Evolutionary conservation across 2,888 invertebrate genomes (phyloP).

Genomic region (Lydus trimaculatus): DNA sequence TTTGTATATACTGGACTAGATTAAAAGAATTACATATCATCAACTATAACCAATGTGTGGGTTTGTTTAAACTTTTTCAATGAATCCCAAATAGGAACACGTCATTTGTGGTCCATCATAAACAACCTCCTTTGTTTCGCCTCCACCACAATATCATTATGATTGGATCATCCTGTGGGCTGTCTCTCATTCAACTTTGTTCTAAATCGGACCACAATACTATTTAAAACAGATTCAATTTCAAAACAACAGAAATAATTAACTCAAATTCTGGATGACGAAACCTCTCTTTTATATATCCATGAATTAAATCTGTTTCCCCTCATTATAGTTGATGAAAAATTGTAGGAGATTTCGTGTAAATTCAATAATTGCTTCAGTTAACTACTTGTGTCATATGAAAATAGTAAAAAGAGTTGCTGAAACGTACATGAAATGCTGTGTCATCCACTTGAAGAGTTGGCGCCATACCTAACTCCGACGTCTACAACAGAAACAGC

Average conservation of each 20-base stretch:
- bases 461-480: slow-evolving; percentile 36
- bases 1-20: not conserved
- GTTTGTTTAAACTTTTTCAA: slow-evolving; percentile 49
- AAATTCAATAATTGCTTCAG: not conserved
- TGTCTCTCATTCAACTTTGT: not conserved
- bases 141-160: slow-evolving; percentile 39
- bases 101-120: slow-evolving; percentile 47
- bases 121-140: slow-evolving; percentile 46
- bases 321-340: too few relatives aligned
- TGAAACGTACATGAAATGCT: slow-evolving; percentile 19
- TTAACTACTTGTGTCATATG: not conserved
- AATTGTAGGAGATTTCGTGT: too few relatives aligned
- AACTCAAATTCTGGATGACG: slow-evolving; percentile 10
- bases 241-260: slow-evolving; percentile 22
- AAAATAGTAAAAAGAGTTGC: not conserved
- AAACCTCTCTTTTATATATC: slow-evolving; percentile 6
- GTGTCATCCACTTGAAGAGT: slow-evolving; percentile 35
- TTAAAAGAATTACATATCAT: slow-evolving; percentile 41
- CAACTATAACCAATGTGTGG: slow-evolving; percentile 48
- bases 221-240: not conserved
- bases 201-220: not conserved
- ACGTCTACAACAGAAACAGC: slow-evolving; percentile 18
- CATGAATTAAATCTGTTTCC: not conserved
- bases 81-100: slow-evolving; percentile 50
- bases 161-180: slow-evolving; percentile 47